phyloP scores from a whole-genome alignment of 1,140 invertebrate species.

The Amphibalanus amphitrite region DNA sequence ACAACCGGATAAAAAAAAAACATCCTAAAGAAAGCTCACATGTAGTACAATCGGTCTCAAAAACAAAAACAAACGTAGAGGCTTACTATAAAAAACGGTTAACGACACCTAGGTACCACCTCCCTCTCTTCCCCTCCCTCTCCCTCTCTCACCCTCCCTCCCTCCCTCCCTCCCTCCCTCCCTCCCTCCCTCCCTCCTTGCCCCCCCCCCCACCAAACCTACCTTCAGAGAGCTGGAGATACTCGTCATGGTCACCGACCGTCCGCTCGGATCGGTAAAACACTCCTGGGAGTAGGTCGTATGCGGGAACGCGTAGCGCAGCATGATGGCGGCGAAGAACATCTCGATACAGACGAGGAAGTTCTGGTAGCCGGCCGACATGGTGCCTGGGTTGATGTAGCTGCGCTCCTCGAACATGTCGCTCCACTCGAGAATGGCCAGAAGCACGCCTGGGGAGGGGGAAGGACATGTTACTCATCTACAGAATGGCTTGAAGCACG shows the following conservation, averaged over 20 bases:
- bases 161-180: too few relatives aligned
- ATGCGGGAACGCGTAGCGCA: slow-evolving; percentile 87
- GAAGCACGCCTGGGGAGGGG: slow-evolving; percentile 57
- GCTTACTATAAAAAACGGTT: too few relatives aligned
- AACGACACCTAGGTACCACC: too few relatives aligned
- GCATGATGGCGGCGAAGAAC: slow-evolving; percentile 87
- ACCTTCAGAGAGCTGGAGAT: slow-evolving; percentile 96
- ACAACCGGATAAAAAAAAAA: too few relatives aligned
- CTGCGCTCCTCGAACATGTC: slow-evolving; percentile 33
- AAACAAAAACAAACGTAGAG: too few relatives aligned
- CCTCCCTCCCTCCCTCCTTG: too few relatives aligned
- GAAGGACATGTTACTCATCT: too few relatives aligned
- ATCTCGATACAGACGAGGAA: slow-evolving; percentile 99
- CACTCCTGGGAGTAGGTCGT: slow-evolving; percentile 38
- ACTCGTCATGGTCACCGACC: slow-evolving; percentile 96
- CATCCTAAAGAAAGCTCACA: too few relatives aligned
- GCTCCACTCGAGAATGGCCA: slow-evolving; percentile 92
- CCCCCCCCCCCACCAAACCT: too few relatives aligned
- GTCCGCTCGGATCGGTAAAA: slow-evolving; percentile 39
- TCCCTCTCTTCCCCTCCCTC: too few relatives aligned
- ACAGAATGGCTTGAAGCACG: slow-evolving; percentile 69
- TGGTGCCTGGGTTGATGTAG: slow-evolving; percentile 52
- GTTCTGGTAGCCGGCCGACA: slow-evolving; percentile 98
- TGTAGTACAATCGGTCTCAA: too few relatives aligned
- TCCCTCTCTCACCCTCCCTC: too few relatives aligned